Evolutionary conservation across 2,797 vertebrate genomes (phyloP), one percentile per base, ranked within the genome.

Genomic region (Phylloscopus collybita): DNA sequence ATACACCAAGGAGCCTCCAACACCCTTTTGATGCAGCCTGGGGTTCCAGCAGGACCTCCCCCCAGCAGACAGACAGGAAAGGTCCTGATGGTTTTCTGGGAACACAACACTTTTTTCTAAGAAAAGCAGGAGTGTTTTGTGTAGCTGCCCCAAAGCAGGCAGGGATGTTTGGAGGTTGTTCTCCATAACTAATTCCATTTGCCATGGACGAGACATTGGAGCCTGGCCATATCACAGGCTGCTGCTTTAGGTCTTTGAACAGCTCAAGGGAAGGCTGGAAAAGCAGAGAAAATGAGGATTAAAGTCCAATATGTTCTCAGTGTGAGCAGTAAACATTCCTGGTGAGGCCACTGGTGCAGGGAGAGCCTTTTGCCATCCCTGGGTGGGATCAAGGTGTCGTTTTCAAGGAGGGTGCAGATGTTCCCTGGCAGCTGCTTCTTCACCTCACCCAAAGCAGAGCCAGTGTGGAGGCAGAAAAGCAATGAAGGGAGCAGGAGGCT

Each of bases 71-170:
- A 86, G 44, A 4, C 29, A 69, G 42, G 54, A 90, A 73, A 73
- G 7, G 10, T 42, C 74, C 25, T 27, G 44, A 27, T 74, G 34
- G 27, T 76, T 90, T 94, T 95, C 88, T 94, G 82, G 73, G 69
- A 93, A 90, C 25, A 5, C 10, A 26, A 6, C 27, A 15, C 30
- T 72, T 78, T 32, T 89, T 80, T 49, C 42, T 34, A 25, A 59
- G 66, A 72, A 92, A 83, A 79, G 3, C 18, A 61, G 21, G 34
- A 53, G 22, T 32, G 34, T n/a, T 74, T 73, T 34, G 32, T 16
- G 78, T 54, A 40, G 40, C 13, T 40, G 40, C 42, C 72, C 65
- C 27, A 20, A n/a, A 66, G n/a, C 34, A 47, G 15, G 1, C 0
- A 0, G 23, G 38, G 32, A 11, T 10, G 18, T 59, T 21, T 22